Evolutionary conservation across 2,797 vertebrate species (phyloP).

Genomic region (Kryptolebias ocellatus): DNA sequence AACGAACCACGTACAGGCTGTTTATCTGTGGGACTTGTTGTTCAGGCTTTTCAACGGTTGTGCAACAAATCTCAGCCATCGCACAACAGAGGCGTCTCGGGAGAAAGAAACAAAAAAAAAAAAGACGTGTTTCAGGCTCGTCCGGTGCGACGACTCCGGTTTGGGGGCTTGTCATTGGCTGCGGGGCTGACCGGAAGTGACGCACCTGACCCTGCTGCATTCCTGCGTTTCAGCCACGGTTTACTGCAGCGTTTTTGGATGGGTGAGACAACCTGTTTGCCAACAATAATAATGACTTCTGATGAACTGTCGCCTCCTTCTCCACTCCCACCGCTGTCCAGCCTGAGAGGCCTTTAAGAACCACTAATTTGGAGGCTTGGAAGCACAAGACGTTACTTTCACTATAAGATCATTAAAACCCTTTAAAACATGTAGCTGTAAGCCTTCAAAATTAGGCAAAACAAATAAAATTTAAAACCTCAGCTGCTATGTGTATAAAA

Average conservation of each 20-base stretch:
- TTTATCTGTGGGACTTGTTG: slow-evolving; percentile 70
- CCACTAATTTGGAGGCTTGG: not conserved
- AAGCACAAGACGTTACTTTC: not conserved
- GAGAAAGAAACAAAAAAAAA: slow-evolving; percentile 4
- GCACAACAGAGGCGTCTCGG: slow-evolving; percentile 39
- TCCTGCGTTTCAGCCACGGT: slow-evolving; percentile 51
- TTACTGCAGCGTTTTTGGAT: slow-evolving; percentile 28
- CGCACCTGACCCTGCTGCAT: slow-evolving; percentile 60
- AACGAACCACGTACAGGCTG: slow-evolving; percentile 37
- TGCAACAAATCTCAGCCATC: slow-evolving; percentile 80
- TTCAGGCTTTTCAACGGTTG: slow-evolving; percentile 72
- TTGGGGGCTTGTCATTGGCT: slow-evolving; percentile 56
- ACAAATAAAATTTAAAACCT: not conserved
- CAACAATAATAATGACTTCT: slow-evolving; percentile 33
- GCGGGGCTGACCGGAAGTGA: slow-evolving; percentile 46
- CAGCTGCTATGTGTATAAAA: not conserved
- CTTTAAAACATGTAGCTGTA: not conserved
- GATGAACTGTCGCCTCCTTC: not conserved
- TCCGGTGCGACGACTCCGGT: slow-evolving; percentile 69
- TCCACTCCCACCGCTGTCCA: slow-evolving; percentile 13
- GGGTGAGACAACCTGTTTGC: slow-evolving; percentile 47
- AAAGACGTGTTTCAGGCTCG: slow-evolving; percentile 80
- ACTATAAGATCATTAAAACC: not conserved
- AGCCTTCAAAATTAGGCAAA: not conserved
- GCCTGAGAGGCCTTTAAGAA: not conserved